Evolutionary conservation across 30 jellyfish, hydroid and myxozoan species (phyloP), one percentile per base, ranked within the genome.

Genomic region (Phacellophora camtschatica): DNA sequence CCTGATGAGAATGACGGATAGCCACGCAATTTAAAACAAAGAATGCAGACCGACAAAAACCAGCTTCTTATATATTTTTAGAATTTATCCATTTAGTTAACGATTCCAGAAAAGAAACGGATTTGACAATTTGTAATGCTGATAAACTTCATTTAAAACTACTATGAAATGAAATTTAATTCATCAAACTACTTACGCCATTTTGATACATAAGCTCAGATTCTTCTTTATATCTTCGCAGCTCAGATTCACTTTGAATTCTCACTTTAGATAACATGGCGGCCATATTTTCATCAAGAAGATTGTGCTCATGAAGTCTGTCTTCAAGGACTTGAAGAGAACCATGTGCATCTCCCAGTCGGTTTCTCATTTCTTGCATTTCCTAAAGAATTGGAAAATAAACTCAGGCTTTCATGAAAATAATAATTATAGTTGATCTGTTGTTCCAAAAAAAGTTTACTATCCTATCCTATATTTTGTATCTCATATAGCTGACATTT

Each of bases 141-240:
- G 10, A 43, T 23, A 18, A 43, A 23, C 18, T 18, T 6, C 57
- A 43, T 18, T 1, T 3, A 5, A 43, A 43, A 43, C 1, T 3
- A 43, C 18, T 43, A 2, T 2, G 11, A 46, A 46, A 46, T 16
- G 11, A 13, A 11, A 30, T 30, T 31, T n/a, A 18, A 20, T 0
- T 23, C 35, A 22, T 32, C 6, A 16, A 31, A 25, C 5, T 13
- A 32, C 85, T 49, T 81, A 81, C 92, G 24, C 86, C 76, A 45
- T 84, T 70, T 79, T 90, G 98, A 56, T 83, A 90, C 1, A 84
- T 75, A n/a, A 68, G 68, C 61, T 90, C 96, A 1, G 98, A 90
- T 77, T 84, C 96, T 62, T 90, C 96, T 62, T 76, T 95, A 83
- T 59, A 90, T 10, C 95, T 80, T 57, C 87, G 72, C 83, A 90